A percentile compares a stretch with the other conserved stretches of the same genome.
phyloP scores from a whole-genome alignment of 2,888 invertebrate species.

The Anarsia innoxiella region DNA sequence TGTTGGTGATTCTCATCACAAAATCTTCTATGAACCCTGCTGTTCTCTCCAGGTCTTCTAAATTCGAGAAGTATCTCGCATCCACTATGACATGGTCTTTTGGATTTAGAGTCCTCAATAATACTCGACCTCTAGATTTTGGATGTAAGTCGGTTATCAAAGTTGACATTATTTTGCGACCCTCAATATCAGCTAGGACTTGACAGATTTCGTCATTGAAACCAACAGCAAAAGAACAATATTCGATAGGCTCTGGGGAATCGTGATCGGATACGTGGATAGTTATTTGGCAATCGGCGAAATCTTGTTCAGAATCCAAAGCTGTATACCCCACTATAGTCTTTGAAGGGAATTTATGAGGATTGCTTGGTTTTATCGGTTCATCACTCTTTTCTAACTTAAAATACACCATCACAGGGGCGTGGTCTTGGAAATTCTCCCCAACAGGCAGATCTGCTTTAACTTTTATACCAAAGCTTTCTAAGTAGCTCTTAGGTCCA shows the following conservation, averaged over 20 bases:
- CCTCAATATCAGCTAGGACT: conserved; percentile 16
- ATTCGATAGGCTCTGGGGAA: conserved; percentile 15
- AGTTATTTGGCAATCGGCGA: conserved; percentile 44
- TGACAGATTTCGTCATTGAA: conserved; percentile 25
- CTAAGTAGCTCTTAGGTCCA: conserved; percentile 49
- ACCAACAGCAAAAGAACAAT: conserved; percentile 22
- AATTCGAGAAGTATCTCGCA: conserved; percentile 72
- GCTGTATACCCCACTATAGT: conserved; percentile 50
- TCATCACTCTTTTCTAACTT: conserved; percentile 20
- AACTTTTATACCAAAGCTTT: conserved; percentile 35
- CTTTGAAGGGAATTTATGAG: conserved; percentile 5
- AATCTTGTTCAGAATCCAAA: conserved; percentile 69
- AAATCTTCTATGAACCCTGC: conserved; percentile 40
- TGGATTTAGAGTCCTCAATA: conserved; percentile 68
- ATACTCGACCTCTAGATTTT: conserved; percentile 66
- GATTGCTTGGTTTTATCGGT: conserved; percentile 32
- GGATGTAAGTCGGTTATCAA: conserved; percentile 40
- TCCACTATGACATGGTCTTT: conserved; percentile 71
- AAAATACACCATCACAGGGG: conserved; percentile 30
- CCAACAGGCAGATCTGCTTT: conserved; percentile 58
- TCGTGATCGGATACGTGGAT: conserved; percentile 18
- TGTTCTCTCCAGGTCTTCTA: conserved; percentile 61
- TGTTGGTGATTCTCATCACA: conserved; percentile 39
- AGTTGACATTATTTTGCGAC: conserved; percentile 17
- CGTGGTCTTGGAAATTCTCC: conserved; percentile 57